These are phyloP conservation scores for Pemphredon lugubris DNA, from an alignment of 2,888 invertebrate species.

Conservation along the genomic window DNA sequence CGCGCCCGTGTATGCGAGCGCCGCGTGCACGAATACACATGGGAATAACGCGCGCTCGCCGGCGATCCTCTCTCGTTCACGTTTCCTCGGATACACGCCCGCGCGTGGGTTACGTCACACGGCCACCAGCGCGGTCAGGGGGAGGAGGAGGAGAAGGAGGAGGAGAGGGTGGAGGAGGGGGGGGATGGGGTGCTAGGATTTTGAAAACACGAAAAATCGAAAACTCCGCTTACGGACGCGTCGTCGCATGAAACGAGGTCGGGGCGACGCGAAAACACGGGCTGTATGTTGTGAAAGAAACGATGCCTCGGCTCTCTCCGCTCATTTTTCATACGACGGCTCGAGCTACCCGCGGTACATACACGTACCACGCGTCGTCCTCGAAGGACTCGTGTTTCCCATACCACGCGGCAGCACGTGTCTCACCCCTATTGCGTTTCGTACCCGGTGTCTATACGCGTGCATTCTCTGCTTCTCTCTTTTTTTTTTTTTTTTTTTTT, in stretches of 20 bases:
- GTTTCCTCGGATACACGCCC: slow-evolving; percentile 33
- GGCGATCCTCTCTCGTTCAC: slow-evolving; percentile 30
- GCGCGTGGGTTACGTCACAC: slow-evolving; percentile 59
- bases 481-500: too few species aligned
- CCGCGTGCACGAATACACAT: slow-evolving; percentile 41
- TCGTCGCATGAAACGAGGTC: slow-evolving; percentile 4
- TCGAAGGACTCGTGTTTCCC: slow-evolving; percentile 8
- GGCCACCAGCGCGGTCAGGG: too few species aligned
- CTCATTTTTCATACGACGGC: slow-evolving; percentile 26
- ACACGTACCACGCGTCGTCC: background rate
- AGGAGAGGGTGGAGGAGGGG: background rate
- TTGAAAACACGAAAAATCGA: slow-evolving; percentile 41
- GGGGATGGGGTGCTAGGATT: slow-evolving; percentile 25
- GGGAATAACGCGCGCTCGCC: slow-evolving; percentile 3
- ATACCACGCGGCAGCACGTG: slow-evolving; percentile 12
- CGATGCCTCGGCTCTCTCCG: slow-evolving; percentile 20
- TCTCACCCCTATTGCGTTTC: slow-evolving; percentile 5
- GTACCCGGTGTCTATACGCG: slow-evolving; percentile 19
- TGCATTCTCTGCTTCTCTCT: too few species aligned
- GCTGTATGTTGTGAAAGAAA: slow-evolving; percentile 13
- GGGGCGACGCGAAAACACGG: background rate
- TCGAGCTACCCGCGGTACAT: background rate
- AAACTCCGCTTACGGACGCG: background rate
- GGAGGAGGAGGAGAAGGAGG: slow-evolving; percentile 4
- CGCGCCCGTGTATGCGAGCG: slow-evolving; percentile 43